Evolutionary conservation across 2,113 vertebrate genomes (phyloP).

Genomic region (Choloepus hoffmanni): DNA sequence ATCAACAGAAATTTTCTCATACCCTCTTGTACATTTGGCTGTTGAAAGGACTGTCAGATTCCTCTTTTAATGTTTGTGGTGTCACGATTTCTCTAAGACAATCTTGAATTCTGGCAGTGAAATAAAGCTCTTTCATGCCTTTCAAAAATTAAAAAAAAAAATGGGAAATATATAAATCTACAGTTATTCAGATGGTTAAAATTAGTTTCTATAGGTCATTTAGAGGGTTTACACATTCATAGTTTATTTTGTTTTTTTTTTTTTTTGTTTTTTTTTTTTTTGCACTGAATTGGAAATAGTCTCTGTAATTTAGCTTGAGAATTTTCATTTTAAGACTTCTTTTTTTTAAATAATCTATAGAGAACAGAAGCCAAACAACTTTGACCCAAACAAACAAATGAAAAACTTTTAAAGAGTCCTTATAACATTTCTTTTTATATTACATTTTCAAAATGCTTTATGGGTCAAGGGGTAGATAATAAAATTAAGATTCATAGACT

Average conservation of each 20-base stretch:
- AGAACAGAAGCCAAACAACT: not conserved
- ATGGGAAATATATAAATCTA: not conserved
- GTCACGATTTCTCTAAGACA: constrained; percentile 1
- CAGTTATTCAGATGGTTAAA: constrained; percentile 34
- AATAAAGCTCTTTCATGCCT: constrained; percentile 37
- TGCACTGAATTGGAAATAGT: not conserved
- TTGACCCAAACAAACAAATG: not conserved
- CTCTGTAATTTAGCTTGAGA: constrained; percentile 29
- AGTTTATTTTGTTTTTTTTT: not conserved
- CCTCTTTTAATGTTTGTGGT: constrained; percentile 49
- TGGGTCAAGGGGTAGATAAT: not conserved
- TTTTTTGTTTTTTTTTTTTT: not conserved
- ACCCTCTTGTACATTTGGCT: constrained; percentile 27
- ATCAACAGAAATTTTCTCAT: constrained; percentile 50
- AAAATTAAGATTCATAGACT: not conserved
- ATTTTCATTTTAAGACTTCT: constrained; percentile 8
- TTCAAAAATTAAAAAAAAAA: constrained; percentile 47
- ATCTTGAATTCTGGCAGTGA: constrained; percentile 45
- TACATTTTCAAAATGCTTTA: constrained; percentile 22
- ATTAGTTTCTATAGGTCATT: constrained; percentile 27
- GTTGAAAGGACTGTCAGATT: constrained; percentile 42
- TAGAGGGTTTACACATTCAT: not conserved
- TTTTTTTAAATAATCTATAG: not conserved
- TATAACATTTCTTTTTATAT: not conserved
- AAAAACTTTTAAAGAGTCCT: constrained; percentile 15